A percentile compares a stretch with the other conserved stretches of the same genome.
Conservation (phyloP, 2,888 invertebrate genomes). For the Micropterix aruncella region DNA sequence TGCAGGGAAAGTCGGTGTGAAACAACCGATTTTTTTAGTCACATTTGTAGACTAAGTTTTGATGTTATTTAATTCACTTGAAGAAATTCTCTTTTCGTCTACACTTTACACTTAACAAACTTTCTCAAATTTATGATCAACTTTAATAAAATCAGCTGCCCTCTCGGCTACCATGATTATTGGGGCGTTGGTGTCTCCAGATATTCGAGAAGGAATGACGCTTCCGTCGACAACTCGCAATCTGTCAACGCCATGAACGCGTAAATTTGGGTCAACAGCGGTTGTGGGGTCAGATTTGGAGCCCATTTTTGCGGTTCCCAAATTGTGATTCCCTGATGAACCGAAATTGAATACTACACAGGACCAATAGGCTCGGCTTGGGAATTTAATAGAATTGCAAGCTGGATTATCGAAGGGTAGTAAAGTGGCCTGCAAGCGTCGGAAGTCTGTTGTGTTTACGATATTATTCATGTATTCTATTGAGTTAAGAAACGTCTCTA, state of each 20-base stretch:
- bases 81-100: no score
- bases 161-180: slow-evolving; percentile 38
- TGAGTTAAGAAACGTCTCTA: neutral
- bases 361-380: neutral
- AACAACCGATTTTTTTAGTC: no score
- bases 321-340: slow-evolving; percentile 43
- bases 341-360: neutral
- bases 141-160: slow-evolving; percentile 36
- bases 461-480: neutral
- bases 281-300: slow-evolving; percentile 20
- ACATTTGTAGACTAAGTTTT: no score
- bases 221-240: slow-evolving; percentile 35
- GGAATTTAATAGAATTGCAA: neutral
- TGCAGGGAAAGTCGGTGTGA: no score
- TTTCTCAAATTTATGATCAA: slow-evolving; percentile 16
- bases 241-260: slow-evolving; percentile 25
- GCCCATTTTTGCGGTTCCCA: slow-evolving; percentile 39
- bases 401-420: neutral
- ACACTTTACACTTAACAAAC: no score
- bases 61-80: no score
- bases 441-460: neutral
- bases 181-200: slow-evolving; percentile 34
- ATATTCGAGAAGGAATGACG: slow-evolving; percentile 33
- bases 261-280: slow-evolving; percentile 29
- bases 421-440: neutral